Percentiles rank a stretch among this genome's conserved stretches.
Conservation (phyloP, 2,888 invertebrate genomes). For the Idaea straminata region DNA sequence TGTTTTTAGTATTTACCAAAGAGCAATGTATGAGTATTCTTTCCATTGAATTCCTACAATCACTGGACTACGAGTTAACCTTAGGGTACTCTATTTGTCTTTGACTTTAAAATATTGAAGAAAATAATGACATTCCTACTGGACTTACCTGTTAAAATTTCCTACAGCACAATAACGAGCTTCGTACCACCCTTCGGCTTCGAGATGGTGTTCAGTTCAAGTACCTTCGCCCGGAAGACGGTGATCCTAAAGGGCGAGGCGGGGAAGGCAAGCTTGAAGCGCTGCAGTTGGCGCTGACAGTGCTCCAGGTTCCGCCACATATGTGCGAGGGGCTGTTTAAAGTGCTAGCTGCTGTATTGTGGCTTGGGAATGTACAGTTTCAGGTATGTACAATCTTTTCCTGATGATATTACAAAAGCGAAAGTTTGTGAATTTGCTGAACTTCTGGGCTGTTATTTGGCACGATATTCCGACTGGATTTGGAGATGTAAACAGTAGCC, state of each 20-base stretch:
- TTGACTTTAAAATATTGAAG: too few species aligned
- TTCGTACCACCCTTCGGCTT: constrained; percentile 86
- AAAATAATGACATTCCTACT: too few species aligned
- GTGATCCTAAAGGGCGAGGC: constrained; percentile 64
- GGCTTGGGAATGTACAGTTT: constrained; percentile 94
- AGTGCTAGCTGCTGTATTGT: constrained; percentile 92
- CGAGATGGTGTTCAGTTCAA: constrained; percentile 88
- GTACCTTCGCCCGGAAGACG: constrained; percentile 91
- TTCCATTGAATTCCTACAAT: too few species aligned
- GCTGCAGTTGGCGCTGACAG: constrained; percentile 92
- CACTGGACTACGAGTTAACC: too few species aligned
- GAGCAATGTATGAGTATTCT: too few species aligned
- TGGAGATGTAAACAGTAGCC: too few species aligned
- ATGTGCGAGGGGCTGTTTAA: constrained; percentile 95
- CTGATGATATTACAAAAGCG: too few species aligned
- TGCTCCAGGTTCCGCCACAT: constrained; percentile 90
- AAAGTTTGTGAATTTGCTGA: too few species aligned
- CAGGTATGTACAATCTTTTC: constrained; percentile 65
- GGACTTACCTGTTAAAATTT: not conserved
- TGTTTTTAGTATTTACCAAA: too few species aligned
- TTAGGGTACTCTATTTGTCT: too few species aligned
- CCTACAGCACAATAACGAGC: constrained; percentile 84
- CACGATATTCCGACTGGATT: too few species aligned
- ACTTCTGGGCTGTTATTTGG: too few species aligned
- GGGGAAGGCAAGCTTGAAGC: constrained; percentile 85